Conservation (phyloP, 2,888 invertebrate genomes). For the Tetheella fluctuosa region DNA sequence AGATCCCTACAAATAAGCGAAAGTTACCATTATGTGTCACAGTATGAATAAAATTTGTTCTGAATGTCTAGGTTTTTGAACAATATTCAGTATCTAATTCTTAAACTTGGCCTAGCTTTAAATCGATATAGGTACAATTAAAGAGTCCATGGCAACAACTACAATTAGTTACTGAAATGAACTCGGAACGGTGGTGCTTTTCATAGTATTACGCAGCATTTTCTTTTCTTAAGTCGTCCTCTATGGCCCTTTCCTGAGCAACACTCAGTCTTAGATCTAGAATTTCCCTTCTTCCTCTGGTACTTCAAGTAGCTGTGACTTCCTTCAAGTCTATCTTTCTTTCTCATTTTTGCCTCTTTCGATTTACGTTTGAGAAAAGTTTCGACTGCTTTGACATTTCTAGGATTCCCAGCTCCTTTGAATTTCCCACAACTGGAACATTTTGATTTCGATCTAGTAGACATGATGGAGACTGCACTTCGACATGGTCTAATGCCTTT, state of each 20-base stretch:
- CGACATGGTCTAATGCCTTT: slow-evolving; percentile 62
- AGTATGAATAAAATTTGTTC: too few relatives aligned
- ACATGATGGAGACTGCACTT: slow-evolving; percentile 73
- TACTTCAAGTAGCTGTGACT: slow-evolving; percentile 54
- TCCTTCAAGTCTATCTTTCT: slow-evolving; percentile 56
- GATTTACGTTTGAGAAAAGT: slow-evolving; percentile 63
- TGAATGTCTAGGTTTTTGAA: too few relatives aligned
- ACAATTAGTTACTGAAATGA: background rate
- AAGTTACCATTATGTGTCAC: too few relatives aligned
- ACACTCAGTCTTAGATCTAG: slow-evolving; percentile 44
- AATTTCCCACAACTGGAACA: slow-evolving; percentile 60
- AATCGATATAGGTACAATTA: background rate
- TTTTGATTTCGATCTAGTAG: slow-evolving; percentile 56
- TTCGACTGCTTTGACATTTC: slow-evolving; percentile 44
- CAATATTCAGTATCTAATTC: background rate
- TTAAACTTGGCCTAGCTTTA: background rate
- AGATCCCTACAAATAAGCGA: too few relatives aligned
- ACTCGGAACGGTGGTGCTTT: background rate
- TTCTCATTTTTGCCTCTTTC: slow-evolving; percentile 57
- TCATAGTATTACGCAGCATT: slow-evolving; percentile 47
- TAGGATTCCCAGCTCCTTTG: slow-evolving; percentile 37
- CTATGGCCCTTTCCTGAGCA: slow-evolving; percentile 71
- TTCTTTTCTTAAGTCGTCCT: slow-evolving; percentile 53
- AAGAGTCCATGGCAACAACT: background rate
- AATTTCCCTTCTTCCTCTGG: slow-evolving; percentile 47